A percentile compares a stretch with the other conserved stretches of the same genome.
Conservation (phyloP, 1,140 invertebrate species). For the Phocides pigmalion region DNA sequence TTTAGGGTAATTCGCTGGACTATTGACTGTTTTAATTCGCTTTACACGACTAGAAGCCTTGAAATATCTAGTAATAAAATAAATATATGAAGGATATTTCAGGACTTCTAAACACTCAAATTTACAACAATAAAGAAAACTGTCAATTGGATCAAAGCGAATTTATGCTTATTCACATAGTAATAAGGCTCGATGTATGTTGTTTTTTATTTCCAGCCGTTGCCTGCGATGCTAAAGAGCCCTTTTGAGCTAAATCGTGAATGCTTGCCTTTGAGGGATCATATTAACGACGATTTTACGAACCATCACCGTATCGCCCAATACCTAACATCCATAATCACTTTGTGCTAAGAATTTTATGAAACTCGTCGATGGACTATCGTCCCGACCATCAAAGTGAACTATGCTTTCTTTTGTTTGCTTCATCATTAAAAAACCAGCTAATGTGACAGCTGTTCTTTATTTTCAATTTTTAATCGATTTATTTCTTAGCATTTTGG, state of each 20-base stretch:
- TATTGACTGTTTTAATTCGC: conserved; percentile 55
- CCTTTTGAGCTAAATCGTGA: conserved; percentile 84
- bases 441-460: conserved; percentile 75
- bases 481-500: conserved; percentile 45
- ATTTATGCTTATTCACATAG: conserved; percentile 69
- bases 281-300: conserved; percentile 81
- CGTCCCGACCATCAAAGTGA: conserved; percentile 47
- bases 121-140: conserved; percentile 51
- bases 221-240: conserved; percentile 83
- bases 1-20: conserved; percentile 59
- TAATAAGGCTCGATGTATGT: conserved; percentile 83
- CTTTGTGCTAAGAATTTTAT: conserved; percentile 76
- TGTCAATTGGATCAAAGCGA: conserved; percentile 54
- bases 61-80: conserved; percentile 25
- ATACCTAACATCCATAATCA: conserved; percentile 78
- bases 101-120: neutral
- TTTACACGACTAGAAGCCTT: neutral
- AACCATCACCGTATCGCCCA: conserved; percentile 77
- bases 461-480: conserved; percentile 43
- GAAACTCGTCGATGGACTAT: conserved; percentile 51
- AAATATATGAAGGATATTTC: neutral
- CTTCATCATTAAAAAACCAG: conserved; percentile 76
- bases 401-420: conserved; percentile 70
- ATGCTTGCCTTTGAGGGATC: conserved; percentile 83
- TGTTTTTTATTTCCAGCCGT: conserved; percentile 84